Conservation (phyloP, 2,113 vertebrate species). For the Rattus norvegicus region DNA sequence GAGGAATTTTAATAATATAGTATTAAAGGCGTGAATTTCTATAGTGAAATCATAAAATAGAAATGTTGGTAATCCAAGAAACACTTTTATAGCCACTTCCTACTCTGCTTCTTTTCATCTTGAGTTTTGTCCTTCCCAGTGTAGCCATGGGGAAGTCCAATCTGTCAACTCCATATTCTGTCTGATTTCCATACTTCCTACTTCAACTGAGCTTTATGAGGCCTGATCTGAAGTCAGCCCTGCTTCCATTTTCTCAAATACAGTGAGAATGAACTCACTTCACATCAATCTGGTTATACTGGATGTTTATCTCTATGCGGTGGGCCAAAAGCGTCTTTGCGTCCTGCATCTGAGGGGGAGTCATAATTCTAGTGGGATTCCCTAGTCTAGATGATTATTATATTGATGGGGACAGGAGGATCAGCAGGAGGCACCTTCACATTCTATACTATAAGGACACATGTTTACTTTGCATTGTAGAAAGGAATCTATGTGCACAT, state of each 20-base stretch:
- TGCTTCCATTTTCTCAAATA: background rate
- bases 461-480: background rate
- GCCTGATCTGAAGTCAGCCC: background rate
- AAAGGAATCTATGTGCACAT: no score
- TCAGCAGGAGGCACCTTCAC: background rate
- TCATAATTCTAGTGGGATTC: background rate
- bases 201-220: background rate
- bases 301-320: background rate
- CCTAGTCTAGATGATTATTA: background rate
- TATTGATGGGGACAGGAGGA: background rate
- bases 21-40: background rate
- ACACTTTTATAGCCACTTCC: background rate
- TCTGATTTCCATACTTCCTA: background rate
- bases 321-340: background rate
- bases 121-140: background rate
- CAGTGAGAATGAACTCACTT: background rate
- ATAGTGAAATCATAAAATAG: background rate
- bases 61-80: constrained; percentile 29
- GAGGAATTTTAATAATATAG: background rate
- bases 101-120: background rate
- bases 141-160: background rate
- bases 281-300: background rate
- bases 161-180: background rate
- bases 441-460: background rate
- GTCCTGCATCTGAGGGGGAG: background rate